These are phyloP conservation scores for Capromys pilorides DNA, from an alignment of 2,797 vertebrate species.

Conservation along the genomic window DNA sequence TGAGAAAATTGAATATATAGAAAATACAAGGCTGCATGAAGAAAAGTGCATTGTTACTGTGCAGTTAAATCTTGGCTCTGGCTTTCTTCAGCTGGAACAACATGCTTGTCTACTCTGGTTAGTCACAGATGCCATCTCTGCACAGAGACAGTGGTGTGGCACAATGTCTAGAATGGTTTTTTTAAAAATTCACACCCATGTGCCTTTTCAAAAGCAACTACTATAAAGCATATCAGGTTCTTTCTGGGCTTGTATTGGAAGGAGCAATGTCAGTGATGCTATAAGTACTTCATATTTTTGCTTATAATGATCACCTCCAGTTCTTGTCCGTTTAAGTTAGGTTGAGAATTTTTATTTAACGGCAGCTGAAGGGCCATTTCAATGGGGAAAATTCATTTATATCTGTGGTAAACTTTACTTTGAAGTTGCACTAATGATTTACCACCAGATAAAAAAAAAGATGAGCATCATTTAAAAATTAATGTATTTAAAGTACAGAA, in stretches of 20 bases:
- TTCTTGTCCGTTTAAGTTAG: slow-evolving; percentile 78
- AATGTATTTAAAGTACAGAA: slow-evolving; percentile 82
- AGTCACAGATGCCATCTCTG: slow-evolving; percentile 64
- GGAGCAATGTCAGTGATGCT: slow-evolving; percentile 79
- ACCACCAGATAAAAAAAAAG: slow-evolving; percentile 77
- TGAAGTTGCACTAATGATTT: slow-evolving; percentile 83
- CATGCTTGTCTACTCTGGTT: slow-evolving; percentile 61
- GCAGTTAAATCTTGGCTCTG: slow-evolving; percentile 75
- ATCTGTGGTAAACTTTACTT: slow-evolving; percentile 81
- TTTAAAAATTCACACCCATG: slow-evolving; percentile 65
- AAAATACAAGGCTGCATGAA: slow-evolving; percentile 76
- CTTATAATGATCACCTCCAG: slow-evolving; percentile 79
- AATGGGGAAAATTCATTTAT: slow-evolving; percentile 68
- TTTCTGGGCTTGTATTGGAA: slow-evolving; percentile 78
- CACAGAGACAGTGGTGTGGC: slow-evolving; percentile 67
- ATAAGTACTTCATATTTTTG: slow-evolving; percentile 84
- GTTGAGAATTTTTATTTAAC: slow-evolving; percentile 73
- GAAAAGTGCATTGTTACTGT: slow-evolving; percentile 78
- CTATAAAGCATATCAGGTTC: slow-evolving; percentile 78
- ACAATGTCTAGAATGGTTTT: slow-evolving; percentile 80
- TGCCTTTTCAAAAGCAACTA: slow-evolving; percentile 85
- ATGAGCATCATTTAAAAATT: slow-evolving; percentile 78
- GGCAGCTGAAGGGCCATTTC: slow-evolving; percentile 78
- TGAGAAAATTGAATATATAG: slow-evolving; percentile 71
- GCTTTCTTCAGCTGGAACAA: slow-evolving; percentile 71